These are phyloP conservation scores for cattle (Bos taurus) DNA, from an alignment of 2,113 vertebrate species.

Conservation along the genomic window DNA sequence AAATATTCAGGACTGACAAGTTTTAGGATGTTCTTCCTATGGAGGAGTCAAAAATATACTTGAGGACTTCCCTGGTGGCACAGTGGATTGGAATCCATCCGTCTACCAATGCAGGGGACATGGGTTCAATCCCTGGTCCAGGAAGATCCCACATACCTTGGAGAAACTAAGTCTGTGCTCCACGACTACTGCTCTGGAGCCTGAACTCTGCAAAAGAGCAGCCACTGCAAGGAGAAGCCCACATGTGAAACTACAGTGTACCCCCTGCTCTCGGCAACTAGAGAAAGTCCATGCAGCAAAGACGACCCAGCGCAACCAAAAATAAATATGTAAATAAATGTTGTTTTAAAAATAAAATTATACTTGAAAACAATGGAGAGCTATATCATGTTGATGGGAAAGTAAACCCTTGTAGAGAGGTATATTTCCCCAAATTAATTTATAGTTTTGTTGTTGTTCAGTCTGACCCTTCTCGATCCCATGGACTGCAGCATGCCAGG, in stretches of 20 bases:
- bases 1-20: not conserved
- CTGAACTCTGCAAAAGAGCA: not conserved
- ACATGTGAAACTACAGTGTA: accelerated
- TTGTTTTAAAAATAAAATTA: not conserved
- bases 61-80: not conserved
- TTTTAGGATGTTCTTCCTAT: not conserved
- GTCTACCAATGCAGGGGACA: not conserved
- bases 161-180: not conserved
- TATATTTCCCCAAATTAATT: not conserved
- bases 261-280: not conserved
- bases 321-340: not conserved
- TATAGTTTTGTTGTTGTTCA: too few species aligned
- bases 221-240: not conserved
- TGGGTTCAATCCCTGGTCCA: not conserved
- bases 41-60: not conserved
- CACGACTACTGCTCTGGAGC: not conserved
- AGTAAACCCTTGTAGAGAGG: not conserved
- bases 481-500: too few species aligned
- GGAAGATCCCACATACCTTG: not conserved
- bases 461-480: too few species aligned
- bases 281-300: not conserved
- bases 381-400: not conserved
- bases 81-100: not conserved
- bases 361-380: not conserved
- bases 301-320: not conserved